phyloP scores from a whole-genome alignment of 1,140 invertebrate genomes.

The Glossosoma conforme region DNA sequence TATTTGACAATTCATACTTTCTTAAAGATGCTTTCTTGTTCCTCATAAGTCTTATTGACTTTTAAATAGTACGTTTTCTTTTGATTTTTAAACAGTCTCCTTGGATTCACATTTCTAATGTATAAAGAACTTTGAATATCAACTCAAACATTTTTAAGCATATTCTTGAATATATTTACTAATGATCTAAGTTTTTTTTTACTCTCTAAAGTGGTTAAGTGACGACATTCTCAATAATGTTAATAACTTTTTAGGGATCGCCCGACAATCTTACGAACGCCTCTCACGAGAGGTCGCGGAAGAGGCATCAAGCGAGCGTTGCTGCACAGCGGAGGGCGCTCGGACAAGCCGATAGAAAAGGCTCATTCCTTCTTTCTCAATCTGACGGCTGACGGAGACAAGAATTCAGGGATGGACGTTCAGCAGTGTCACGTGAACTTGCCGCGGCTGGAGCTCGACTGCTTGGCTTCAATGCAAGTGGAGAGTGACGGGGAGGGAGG shows the following conservation, averaged over 20 bases:
- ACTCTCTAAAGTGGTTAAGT: too few relatives aligned
- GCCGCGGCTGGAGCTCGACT: slow-evolving; percentile 34
- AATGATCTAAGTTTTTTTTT: too few relatives aligned
- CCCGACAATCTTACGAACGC: slow-evolving; percentile 38
- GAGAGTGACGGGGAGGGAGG: slow-evolving; percentile 16
- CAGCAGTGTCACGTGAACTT: slow-evolving; percentile 36
- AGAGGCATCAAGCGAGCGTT: slow-evolving; percentile 34
- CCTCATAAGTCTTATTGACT: too few relatives aligned
- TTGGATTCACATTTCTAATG: too few relatives aligned
- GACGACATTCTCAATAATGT: background rate
- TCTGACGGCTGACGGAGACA: slow-evolving; percentile 26
- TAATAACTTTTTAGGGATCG: slow-evolving; percentile 38
- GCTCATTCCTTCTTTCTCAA: slow-evolving; percentile 33
- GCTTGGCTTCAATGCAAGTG: background rate
- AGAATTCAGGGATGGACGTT: slow-evolving; percentile 36
- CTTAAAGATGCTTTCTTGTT: too few relatives aligned
- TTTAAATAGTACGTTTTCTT: too few relatives aligned
- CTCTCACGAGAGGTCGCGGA: slow-evolving; percentile 37
- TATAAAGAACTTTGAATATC: too few relatives aligned
- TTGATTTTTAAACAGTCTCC: too few relatives aligned
- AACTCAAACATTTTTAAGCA: too few relatives aligned
- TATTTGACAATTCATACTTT: too few relatives aligned
- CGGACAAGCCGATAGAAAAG: slow-evolving; percentile 28
- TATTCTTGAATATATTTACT: too few relatives aligned
- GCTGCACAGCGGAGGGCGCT: slow-evolving; percentile 2